Base-by-base conservation (phyloP, 2,888 invertebrate species). In the Unio delphinus region DNA sequence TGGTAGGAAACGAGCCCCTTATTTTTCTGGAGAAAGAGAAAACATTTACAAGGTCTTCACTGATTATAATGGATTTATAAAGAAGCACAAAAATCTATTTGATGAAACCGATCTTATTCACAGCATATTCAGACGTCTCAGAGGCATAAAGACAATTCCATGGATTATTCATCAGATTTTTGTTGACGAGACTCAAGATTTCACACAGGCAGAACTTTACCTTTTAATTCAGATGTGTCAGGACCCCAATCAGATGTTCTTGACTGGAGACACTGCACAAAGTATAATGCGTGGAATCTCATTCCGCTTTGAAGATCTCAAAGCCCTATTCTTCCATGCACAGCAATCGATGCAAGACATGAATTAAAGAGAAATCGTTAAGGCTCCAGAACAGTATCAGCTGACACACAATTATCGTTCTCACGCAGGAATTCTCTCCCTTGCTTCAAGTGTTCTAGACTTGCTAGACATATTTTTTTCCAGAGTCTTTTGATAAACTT, bases 251-350 rank as follows among this genome's bases (percentile, higher is more conserved):
- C 74, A 82, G 58, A 85, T 86, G 83, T 87, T 87, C 68, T 74
- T 87, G 57, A 86, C 87, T 20, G 87, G 82, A 60, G 82, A 87
- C 79, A 83, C 87, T n/a, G 87, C 87, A 1, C 87, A 87, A 74
- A 83, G 84, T 69, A 87, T 87, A 65, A 87, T 87, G 87, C 67
- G 85, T n/a, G 87, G 87, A 11, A 82, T 87, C n/a, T 75, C 86
- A 0, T 87, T 87, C 76, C 76, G 87, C 17, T 87, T 87, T 73
- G 79, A 78, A 67, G 87, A 87, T 65, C 79, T 87, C 8, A 78
- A 76, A 18, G 80, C 84, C 0, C 75, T 87, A 23, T 87, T 87
- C 74, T 83, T 74, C 75, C 83, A 84, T 72, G 84, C 84, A 23
- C 76, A 78, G 61, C 64, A 81, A 34, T 80, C 83, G 1, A 74